These are phyloP conservation scores for Cloeon dipterum DNA, from an alignment of 2,888 invertebrate species.

Conservation along the genomic window DNA sequence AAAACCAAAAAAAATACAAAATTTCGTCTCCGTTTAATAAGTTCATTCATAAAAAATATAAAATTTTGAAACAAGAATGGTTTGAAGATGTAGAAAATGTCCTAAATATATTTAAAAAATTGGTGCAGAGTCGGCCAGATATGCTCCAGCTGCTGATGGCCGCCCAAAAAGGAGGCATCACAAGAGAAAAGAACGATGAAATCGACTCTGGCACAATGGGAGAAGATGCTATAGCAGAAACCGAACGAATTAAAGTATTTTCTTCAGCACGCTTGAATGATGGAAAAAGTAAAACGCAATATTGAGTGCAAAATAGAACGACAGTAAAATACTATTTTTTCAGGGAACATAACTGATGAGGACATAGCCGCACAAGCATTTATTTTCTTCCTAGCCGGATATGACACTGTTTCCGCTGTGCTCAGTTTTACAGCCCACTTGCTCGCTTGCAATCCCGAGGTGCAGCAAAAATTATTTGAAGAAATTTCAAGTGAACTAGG, in stretches of 20 bases:
- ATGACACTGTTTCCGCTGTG: conserved; percentile 6
- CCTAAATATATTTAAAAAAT: too few relatives aligned
- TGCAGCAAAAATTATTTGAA: conserved; percentile 8
- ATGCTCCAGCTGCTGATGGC: neutral
- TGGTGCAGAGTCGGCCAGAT: neutral
- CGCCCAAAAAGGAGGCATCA: neutral
- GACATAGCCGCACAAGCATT: conserved; percentile 7
- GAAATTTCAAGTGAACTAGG: conserved; percentile 9
- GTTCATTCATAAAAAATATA: too few relatives aligned
- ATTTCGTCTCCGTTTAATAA: too few relatives aligned
- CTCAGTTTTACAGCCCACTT: conserved; percentile 5
- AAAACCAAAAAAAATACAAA: too few relatives aligned
- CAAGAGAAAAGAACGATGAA: neutral
- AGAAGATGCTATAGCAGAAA: neutral
- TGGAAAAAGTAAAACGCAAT: too few relatives aligned
- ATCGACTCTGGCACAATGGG: neutral
- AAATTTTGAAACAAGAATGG: too few relatives aligned
- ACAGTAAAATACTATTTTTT: too few relatives aligned
- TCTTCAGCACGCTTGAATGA: too few relatives aligned
- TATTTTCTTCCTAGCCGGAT: conserved; percentile 7
- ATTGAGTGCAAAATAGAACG: too few relatives aligned
- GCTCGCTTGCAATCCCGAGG: conserved; percentile 6
- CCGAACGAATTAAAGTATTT: too few relatives aligned
- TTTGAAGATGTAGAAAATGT: too few relatives aligned
- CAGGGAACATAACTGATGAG: conserved; percentile 5